phyloP scores from a whole-genome alignment of 2,888 invertebrate species.

The Platerodrilus igneus region DNA sequence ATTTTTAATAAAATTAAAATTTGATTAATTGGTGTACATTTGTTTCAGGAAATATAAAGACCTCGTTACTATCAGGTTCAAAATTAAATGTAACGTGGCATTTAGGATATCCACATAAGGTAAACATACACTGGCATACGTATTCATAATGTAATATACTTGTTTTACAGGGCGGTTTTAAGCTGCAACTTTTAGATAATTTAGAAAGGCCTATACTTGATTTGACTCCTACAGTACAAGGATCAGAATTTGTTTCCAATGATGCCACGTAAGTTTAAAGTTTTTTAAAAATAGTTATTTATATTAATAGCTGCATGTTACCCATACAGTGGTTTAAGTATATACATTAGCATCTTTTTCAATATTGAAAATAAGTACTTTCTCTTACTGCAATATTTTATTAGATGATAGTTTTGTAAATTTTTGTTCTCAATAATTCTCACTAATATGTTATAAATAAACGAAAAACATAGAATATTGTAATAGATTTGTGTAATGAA shows the following conservation, averaged over 20 bases:
- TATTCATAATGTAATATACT: too few relatives aligned
- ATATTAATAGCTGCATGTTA: not conserved
- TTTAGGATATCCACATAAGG: constrained; percentile 86
- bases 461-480: too few relatives aligned
- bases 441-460: too few relatives aligned
- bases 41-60: constrained; percentile 70
- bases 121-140: constrained; percentile 56
- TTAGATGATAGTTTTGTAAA: too few relatives aligned
- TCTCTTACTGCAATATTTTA: too few relatives aligned
- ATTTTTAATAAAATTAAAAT: too few relatives aligned
- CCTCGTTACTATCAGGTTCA: constrained; percentile 76
- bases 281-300: too few relatives aligned
- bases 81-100: constrained; percentile 90
- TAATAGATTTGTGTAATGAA: too few relatives aligned
- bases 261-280: constrained; percentile 79
- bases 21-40: too few relatives aligned
- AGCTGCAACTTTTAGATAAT: constrained; percentile 79
- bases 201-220: constrained; percentile 80
- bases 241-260: constrained; percentile 73
- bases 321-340: not conserved
- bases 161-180: constrained; percentile 80
- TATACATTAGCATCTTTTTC: too few relatives aligned
- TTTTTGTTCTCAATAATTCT: too few relatives aligned
- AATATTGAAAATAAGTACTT: too few relatives aligned
- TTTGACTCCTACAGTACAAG: constrained; percentile 74